Base-by-base conservation (phyloP, 2,888 invertebrate species). In the Agrochola lychnidis region DNA sequence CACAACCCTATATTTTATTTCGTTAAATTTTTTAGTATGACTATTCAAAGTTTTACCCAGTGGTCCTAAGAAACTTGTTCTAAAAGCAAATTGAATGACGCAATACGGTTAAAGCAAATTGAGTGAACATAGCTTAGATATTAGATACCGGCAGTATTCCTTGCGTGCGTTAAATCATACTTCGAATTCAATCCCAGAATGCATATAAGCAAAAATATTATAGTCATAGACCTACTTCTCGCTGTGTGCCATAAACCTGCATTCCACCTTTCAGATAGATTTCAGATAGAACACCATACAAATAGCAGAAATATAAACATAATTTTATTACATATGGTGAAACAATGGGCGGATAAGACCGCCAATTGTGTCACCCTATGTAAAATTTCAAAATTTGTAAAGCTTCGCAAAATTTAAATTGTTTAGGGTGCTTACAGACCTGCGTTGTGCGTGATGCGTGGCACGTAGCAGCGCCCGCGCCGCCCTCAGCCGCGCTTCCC, bases 381-480 rank as follows among this genome's bases (percentile, higher is more conserved):
- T 30, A 51, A 51, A 51, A 67, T 6, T 5, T 19, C 1, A 6
- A 42, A 42, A 42, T 3, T 64, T 64, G 45, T 12, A 45, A 19
- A 19, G 4, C 22, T 48, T 45, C 3, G 19, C 45, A 30, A 48
- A 30, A 4, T 12, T 45, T 45, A 45, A 45, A 48, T 48, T 48
- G 1, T 45, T 61, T 25, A 45, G 30, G 53, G 51, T 40, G 22
- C 30, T 22, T 12, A 76, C 69, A n/a, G 10, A 96, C 96, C 96
- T 94, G 86, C 96, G 93, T 77, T 96, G 96, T 5, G 95, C 96
- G 79, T 94, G 95, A 80, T 94, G 93, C 61, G 95, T 94, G 78
- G 94, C 92, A 4, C 93, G 90, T 63, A 93, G 84, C n/a, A 95
- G 89, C 2, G 86, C 72, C 30, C 92, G 88, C 56, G 95, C 95